Evolutionary conservation across 2,113 vertebrate species (phyloP).

Genomic region (Spea multiplicata): DNA sequence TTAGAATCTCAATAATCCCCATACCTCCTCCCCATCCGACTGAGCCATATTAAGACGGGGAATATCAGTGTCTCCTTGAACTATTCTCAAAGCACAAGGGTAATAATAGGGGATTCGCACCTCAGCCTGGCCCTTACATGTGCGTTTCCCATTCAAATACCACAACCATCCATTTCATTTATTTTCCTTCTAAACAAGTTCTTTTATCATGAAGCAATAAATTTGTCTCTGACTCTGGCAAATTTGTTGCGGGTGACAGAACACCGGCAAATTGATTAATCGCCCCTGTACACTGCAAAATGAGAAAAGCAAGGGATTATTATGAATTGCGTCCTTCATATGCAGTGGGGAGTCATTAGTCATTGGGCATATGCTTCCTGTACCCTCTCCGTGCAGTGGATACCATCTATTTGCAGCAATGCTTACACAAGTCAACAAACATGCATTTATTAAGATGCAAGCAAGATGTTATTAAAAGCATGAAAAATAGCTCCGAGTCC

Average conservation of each 20-base stretch:
- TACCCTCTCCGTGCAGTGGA: slow-evolving; percentile 75
- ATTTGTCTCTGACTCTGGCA: slow-evolving; percentile 83
- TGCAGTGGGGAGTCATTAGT: slow-evolving; percentile 82
- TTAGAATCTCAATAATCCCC: neutral
- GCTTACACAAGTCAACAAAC: slow-evolving; percentile 84
- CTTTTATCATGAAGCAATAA: slow-evolving; percentile 89
- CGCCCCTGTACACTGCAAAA: slow-evolving; percentile 78
- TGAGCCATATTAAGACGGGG: slow-evolving; percentile 22
- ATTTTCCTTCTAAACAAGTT: slow-evolving; percentile 84
- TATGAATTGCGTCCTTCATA: slow-evolving; percentile 86
- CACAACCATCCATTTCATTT: slow-evolving; percentile 79
- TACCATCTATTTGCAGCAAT: slow-evolving; percentile 83
- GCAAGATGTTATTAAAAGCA: slow-evolving; percentile 81
- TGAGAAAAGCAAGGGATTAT: slow-evolving; percentile 88
- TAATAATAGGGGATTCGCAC: slow-evolving; percentile 60
- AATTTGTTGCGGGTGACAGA: slow-evolving; percentile 84
- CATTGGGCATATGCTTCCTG: slow-evolving; percentile 78
- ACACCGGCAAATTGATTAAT: slow-evolving; percentile 87
- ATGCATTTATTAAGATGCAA: slow-evolving; percentile 81
- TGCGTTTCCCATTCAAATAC: slow-evolving; percentile 71
- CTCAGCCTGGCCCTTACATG: slow-evolving; percentile 63
- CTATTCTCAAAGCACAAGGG: slow-evolving; percentile 40
- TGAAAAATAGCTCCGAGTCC: slow-evolving; percentile 74
- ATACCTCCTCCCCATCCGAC: neutral
- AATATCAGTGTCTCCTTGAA: slow-evolving; percentile 51